Evolutionary conservation across 2,113 vertebrate species (phyloP).

Genomic region (Grallaria varia): DNA sequence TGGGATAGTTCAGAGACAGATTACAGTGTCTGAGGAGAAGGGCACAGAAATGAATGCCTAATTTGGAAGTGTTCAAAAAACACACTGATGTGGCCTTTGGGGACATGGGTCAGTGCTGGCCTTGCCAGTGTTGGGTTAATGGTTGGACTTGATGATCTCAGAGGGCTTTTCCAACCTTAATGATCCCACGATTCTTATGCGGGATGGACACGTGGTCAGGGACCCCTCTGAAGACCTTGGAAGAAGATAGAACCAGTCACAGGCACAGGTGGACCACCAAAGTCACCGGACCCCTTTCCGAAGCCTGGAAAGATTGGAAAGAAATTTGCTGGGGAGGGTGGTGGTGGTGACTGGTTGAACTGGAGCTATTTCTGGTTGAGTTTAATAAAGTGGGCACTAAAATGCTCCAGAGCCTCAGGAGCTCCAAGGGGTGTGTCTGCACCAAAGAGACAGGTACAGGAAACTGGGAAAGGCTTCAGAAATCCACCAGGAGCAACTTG

Average conservation of each 20-base stretch:
- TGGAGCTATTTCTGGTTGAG: not conserved
- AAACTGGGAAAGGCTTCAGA: not conserved
- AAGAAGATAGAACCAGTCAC: not conserved
- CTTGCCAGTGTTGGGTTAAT: not conserved
- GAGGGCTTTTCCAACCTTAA: not conserved
- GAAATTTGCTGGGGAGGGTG: not conserved
- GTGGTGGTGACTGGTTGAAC: not conserved
- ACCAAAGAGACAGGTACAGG: not conserved
- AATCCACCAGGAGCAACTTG: not conserved
- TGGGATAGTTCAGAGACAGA: not conserved
- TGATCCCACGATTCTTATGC: accelerated
- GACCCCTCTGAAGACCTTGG: not conserved
- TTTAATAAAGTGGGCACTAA: not conserved
- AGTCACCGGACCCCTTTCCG: not conserved
- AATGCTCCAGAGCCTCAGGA: not conserved
- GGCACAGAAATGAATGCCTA: not conserved
- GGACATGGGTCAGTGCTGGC: not conserved
- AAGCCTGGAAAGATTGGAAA: not conserved
- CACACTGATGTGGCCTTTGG: accelerated
- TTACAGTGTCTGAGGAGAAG: not conserved
- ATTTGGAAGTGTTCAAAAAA: not conserved
- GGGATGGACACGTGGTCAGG: not conserved
- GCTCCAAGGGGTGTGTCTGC: not conserved
- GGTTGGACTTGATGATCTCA: accelerated
- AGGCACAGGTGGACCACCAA: not conserved